These are phyloP conservation scores for Cosmia pyralina DNA, from an alignment of 2,888 invertebrate species.

Conservation along the genomic window DNA sequence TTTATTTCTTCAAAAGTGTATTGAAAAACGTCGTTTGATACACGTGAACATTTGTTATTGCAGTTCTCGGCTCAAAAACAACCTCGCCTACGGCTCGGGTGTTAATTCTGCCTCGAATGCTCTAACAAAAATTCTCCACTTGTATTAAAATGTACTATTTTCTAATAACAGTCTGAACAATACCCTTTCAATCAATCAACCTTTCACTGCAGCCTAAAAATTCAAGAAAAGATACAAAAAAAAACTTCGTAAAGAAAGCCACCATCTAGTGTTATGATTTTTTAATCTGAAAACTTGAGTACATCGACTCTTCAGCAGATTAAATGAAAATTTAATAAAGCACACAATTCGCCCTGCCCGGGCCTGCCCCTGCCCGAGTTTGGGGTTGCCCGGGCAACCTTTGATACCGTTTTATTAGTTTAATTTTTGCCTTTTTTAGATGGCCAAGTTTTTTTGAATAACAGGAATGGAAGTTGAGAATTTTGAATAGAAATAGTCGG, in stretches of 20 bases:
- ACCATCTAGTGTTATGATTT: conserved; percentile 23
- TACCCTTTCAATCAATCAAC: background rate
- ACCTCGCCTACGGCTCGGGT: too few relatives aligned
- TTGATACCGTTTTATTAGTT: conserved; percentile 35
- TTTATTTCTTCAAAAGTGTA: too few relatives aligned
- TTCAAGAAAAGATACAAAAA: background rate
- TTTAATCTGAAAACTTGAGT: conserved; percentile 31
- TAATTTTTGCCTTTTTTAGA: conserved; percentile 37
- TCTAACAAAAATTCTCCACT: too few relatives aligned
- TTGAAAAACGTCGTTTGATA: too few relatives aligned
- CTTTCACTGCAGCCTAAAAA: background rate
- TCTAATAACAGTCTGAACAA: too few relatives aligned
- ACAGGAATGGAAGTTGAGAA: background rate
- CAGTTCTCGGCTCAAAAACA: too few relatives aligned
- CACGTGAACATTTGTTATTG: too few relatives aligned
- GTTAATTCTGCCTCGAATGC: too few relatives aligned
- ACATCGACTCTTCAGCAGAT: conserved; percentile 33
- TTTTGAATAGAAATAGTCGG: conserved; percentile 4
- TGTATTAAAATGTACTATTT: too few relatives aligned
- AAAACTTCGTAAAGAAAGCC: background rate
- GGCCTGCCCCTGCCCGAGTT: background rate
- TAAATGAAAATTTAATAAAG: conserved; percentile 62
- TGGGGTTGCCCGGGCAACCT: conserved; percentile 33
- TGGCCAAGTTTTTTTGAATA: conserved; percentile 11
- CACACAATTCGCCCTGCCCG: conserved; percentile 9